These are phyloP conservation scores for Ifrita kowaldi DNA, from an alignment of 2,113 vertebrate species.

Conservation along the genomic window DNA sequence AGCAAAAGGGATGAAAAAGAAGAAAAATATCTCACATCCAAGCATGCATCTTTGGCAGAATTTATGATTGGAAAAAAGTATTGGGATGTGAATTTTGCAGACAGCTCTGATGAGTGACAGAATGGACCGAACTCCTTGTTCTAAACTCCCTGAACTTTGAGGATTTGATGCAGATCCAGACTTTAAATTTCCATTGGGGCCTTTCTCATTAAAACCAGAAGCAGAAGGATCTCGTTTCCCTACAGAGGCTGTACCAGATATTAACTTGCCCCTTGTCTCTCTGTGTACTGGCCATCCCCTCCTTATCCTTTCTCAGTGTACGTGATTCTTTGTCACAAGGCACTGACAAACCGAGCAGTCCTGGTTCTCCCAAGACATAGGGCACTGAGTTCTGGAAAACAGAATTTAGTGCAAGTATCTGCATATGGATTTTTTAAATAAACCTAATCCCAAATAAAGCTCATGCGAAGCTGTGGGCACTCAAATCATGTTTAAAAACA, in stretches of 20 bases:
- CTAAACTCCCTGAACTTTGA: neutral
- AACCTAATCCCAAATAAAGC: neutral
- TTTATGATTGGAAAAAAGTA: neutral
- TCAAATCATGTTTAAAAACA: neutral
- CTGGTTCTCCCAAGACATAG: neutral
- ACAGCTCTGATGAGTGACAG: neutral
- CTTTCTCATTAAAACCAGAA: neutral
- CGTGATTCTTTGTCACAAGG: neutral
- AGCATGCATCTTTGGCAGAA: neutral
- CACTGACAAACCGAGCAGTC: fast-evolving
- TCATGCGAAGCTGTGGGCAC: neutral
- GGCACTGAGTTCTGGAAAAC: neutral
- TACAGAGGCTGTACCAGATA: neutral
- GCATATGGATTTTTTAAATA: neutral
- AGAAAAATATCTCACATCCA: neutral
- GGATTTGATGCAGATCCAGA: neutral
- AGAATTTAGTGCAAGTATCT: neutral
- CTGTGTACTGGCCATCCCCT: neutral
- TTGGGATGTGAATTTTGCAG: neutral
- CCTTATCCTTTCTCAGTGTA: neutral
- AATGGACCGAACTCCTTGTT: neutral
- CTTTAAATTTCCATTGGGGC: neutral
- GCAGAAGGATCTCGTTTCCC: neutral
- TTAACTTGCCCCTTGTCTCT: neutral
- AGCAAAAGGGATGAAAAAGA: neutral